Percentiles rank a stretch among this genome's conserved stretches.
phyloP scores from a whole-genome alignment of 92 coral and sea anemone genomes.

The Plumapathes pennacea region DNA sequence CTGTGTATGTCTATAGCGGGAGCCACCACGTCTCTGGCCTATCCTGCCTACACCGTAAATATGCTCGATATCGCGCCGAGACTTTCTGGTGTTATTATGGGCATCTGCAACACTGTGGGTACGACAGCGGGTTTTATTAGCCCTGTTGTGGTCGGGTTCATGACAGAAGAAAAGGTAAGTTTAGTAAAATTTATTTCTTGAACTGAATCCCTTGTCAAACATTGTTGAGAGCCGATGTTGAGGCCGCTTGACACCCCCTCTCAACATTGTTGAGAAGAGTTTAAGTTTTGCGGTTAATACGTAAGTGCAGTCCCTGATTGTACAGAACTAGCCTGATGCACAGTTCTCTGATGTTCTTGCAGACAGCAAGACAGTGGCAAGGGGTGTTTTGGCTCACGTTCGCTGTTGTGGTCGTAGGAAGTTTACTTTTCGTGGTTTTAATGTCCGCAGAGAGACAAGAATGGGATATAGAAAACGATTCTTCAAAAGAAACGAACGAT shows the following conservation, averaged over 20 bases:
- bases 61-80: conserved; percentile 96
- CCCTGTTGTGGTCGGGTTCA: conserved; percentile 88
- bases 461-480: conserved; percentile 78
- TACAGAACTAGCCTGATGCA: too few species aligned
- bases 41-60: conserved; percentile 95
- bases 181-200: not conserved
- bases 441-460: conserved; percentile 82
- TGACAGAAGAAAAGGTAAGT: conserved; percentile 81
- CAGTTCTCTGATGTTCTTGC: conserved; percentile 1
- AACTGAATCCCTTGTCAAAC: not conserved
- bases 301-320: too few species aligned
- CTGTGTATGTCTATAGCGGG: conserved; percentile 89
- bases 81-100: conserved; percentile 91
- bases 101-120: conserved; percentile 84
- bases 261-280: too few species aligned
- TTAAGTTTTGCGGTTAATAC: too few species aligned
- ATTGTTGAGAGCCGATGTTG: too few species aligned
- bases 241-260: too few species aligned
- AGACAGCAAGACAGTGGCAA: conserved; percentile 87
- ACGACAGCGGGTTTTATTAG: conserved; percentile 93
- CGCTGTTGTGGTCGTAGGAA: conserved; percentile 57
- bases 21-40: conserved; percentile 80
- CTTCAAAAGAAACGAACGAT: too few species aligned
- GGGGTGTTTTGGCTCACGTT: conserved; percentile 89
- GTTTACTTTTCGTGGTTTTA: conserved; percentile 45